These are phyloP conservation scores for Heterohyrax brucei DNA, from an alignment of 2,797 vertebrate species.

Conservation along the genomic window DNA sequence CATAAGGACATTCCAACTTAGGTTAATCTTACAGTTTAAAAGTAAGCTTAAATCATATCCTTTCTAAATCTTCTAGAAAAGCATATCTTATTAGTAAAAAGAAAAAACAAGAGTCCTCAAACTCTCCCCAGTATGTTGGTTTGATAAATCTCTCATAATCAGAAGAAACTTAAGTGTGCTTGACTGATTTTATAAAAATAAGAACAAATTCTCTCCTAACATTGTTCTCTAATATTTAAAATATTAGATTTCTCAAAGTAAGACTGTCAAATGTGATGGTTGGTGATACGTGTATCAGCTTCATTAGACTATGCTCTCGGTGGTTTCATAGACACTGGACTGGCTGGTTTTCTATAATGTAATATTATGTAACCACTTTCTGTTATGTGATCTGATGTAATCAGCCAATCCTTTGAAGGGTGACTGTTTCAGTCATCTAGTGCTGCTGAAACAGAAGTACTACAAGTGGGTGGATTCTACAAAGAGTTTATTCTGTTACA, in stretches of 20 bases:
- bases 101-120: constrained; percentile 75
- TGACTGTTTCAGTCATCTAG: too few species aligned
- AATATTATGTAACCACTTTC: too few species aligned
- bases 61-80: constrained; percentile 66
- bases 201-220: constrained; percentile 55
- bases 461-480: too few species aligned
- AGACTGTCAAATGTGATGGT: constrained; percentile 28
- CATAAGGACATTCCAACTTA: constrained; percentile 27
- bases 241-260: constrained; percentile 70
- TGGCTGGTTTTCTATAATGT: too few species aligned
- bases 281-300: too few species aligned
- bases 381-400: too few species aligned
- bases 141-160: constrained; percentile 77
- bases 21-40: constrained; percentile 79
- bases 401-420: too few species aligned
- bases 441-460: too few species aligned
- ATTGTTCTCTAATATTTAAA: constrained; percentile 57
- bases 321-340: too few species aligned
- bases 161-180: constrained; percentile 77
- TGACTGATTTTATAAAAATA: constrained; percentile 17
- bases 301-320: too few species aligned
- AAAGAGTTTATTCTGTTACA: too few species aligned
- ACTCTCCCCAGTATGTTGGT: constrained; percentile 65
- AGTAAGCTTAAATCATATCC: constrained; percentile 63
- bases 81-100: neutral